Conservation (phyloP, 1,140 invertebrate species). For the Antheraea pernyi region DNA sequence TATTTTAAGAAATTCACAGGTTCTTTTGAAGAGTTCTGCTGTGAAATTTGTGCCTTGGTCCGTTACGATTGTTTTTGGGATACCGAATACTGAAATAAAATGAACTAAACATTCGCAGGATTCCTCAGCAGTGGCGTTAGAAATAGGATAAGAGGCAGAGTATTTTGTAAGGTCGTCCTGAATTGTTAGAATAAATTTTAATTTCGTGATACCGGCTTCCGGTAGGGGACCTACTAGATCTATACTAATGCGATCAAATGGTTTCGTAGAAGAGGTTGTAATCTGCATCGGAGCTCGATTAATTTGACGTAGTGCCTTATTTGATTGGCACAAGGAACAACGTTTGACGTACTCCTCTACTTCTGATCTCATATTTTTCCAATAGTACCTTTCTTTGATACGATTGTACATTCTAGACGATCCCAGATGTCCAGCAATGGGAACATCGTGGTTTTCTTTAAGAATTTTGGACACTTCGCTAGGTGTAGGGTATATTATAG, state of each 20-base stretch:
- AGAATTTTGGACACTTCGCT: slow-evolving; percentile 20
- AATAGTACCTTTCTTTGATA: slow-evolving; percentile 19
- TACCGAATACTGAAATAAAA: slow-evolving; percentile 11
- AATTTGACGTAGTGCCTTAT: slow-evolving; percentile 24
- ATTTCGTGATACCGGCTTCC: slow-evolving; percentile 3
- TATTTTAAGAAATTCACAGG: too few species aligned
- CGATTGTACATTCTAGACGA: slow-evolving; percentile 17
- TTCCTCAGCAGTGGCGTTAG: slow-evolving; percentile 9
- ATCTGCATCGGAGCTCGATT: slow-evolving; percentile 13
- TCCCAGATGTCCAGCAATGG: slow-evolving; percentile 18
- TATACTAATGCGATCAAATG: background rate
- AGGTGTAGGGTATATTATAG: slow-evolving; percentile 15
- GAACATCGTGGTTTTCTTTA: slow-evolving; percentile 20
- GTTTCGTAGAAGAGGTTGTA: slow-evolving; percentile 4
- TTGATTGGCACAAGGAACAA: slow-evolving; percentile 25
- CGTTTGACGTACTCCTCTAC: slow-evolving; percentile 27
- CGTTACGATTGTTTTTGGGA: slow-evolving; percentile 10
- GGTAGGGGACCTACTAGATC: slow-evolving; percentile 12
- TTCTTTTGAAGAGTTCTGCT: too few species aligned
- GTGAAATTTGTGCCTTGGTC: too few species aligned
- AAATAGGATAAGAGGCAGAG: slow-evolving; percentile 6
- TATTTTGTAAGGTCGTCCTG: slow-evolving; percentile 14
- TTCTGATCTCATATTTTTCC: slow-evolving; percentile 24
- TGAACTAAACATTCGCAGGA: slow-evolving; percentile 11
- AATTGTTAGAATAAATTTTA: slow-evolving; percentile 8